Evolutionary conservation across 2,797 vertebrate genomes (phyloP).

Genomic region (Siniperca undulata): DNA sequence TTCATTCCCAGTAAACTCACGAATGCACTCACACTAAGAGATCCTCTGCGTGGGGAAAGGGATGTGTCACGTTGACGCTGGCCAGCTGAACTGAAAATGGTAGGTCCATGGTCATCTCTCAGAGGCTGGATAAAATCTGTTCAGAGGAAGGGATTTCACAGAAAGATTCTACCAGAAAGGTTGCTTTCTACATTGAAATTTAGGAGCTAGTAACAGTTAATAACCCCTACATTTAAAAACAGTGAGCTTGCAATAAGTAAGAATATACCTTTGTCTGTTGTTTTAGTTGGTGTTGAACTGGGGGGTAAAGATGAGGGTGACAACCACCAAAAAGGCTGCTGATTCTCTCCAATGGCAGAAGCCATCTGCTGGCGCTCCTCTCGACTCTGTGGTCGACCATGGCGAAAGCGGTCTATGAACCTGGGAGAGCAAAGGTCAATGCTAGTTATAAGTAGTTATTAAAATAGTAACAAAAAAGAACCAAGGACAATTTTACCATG

Average conservation of each 20-base stretch:
- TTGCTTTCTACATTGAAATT: background rate
- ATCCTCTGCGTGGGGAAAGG: conserved; percentile 66
- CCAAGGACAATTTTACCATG: background rate
- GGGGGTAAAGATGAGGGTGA: conserved; percentile 72
- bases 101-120: conserved; percentile 40
- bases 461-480: background rate
- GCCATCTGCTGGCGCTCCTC: conserved; percentile 81
- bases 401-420: conserved; percentile 90
- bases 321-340: conserved; percentile 88
- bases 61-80: conserved; percentile 39
- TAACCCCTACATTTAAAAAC: background rate
- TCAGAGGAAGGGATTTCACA: conserved; percentile 8
- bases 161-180: background rate
- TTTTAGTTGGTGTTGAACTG: conserved; percentile 72
- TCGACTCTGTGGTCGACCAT: conserved; percentile 87
- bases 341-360: conserved; percentile 48
- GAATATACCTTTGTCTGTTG: conserved; percentile 54
- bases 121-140: conserved; percentile 39
- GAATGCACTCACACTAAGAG: conserved; percentile 67
- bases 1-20: conserved; percentile 31
- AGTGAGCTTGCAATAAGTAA: background rate
- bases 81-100: conserved; percentile 42
- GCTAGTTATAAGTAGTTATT: background rate
- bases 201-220: background rate
- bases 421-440: conserved; percentile 70